Evolutionary conservation across 2,113 vertebrate genomes (phyloP), one percentile per base, ranked within the genome.

Genomic region (Cyphomyrus plagiostoma): DNA sequence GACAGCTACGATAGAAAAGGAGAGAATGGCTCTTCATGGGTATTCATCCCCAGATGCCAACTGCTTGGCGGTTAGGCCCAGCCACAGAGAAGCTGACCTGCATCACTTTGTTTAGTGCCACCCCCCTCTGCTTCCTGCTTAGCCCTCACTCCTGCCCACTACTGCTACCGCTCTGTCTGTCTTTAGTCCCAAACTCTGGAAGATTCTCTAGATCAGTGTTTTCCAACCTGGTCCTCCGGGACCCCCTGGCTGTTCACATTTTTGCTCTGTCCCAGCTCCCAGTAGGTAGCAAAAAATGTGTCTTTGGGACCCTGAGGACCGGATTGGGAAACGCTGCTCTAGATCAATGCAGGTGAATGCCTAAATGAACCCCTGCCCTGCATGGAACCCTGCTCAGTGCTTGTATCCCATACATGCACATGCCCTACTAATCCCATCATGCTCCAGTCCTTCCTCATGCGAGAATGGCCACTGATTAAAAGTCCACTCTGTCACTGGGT

Each of bases 1-100:
- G 45, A 83, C 13, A 45, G 92, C 0, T 58, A 77, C 39, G 49
- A 56, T 83, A 87, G 85, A 53, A 56, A 88, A 83, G 89, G 15
- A 48, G 35, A 42, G 85, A 89, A 89, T 82, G 49, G 89, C 86
- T 93, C 95, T 96, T 96, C 95, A 95, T 94, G 96, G 95, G 95
- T 95, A 93, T 92, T 87, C 87, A 92, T 93, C 94, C 92, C 93
- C 91, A 4, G 89, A 89, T 92, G 92, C 95, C 95, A 96, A 95
- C 95, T 95, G 95, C 95, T 95, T 95, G 93, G 94, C 95, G 74
- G 94, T 96, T 95, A 93, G 92, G 95, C 92, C 93, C 93, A 94
- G 46, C 82, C 21, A 84, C 39, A n/a, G 15, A 84, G 82, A 84
- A 83, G 30, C 80, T 39, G 39, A 13, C 82, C 42, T 17, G 39